phyloP scores from a whole-genome alignment of 2,797 vertebrate species.

The Thaleichthys pacificus region DNA sequence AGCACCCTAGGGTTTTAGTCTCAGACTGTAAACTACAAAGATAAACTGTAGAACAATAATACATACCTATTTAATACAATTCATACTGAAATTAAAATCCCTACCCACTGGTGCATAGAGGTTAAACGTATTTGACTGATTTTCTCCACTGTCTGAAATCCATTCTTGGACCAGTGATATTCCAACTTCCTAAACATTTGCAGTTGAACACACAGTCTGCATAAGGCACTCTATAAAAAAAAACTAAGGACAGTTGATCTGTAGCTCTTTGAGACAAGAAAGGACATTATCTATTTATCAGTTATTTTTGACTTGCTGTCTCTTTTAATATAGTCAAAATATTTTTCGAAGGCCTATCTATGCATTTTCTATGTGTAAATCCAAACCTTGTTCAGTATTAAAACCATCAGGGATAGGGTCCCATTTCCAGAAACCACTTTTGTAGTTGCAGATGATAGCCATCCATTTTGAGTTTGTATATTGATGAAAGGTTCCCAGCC shows the following conservation, averaged over 20 bases:
- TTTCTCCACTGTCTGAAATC: background rate
- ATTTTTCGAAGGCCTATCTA: no score
- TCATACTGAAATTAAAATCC: no score
- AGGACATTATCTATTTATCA: no score
- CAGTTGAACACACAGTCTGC: no score
- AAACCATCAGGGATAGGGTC: background rate
- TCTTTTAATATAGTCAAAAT: no score
- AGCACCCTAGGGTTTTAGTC: background rate
- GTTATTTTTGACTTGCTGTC: no score
- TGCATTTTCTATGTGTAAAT: no score
- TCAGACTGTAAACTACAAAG: background rate
- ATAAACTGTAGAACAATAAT: background rate
- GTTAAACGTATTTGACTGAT: background rate
- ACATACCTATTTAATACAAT: no score
- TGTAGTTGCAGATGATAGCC: conserved; percentile 5
- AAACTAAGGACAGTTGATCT: no score
- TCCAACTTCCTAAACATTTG: background rate
- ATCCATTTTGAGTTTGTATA: conserved; percentile 1
- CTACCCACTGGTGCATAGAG: no score
- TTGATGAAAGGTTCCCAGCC: conserved; percentile 1
- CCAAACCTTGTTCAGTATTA: background rate
- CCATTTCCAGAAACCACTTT: background rate
- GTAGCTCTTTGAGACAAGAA: no score
- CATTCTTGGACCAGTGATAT: background rate
- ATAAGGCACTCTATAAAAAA: no score